Conservation (phyloP, 2,113 vertebrate genomes). For the Tetraodon nigroviridis region DNA sequence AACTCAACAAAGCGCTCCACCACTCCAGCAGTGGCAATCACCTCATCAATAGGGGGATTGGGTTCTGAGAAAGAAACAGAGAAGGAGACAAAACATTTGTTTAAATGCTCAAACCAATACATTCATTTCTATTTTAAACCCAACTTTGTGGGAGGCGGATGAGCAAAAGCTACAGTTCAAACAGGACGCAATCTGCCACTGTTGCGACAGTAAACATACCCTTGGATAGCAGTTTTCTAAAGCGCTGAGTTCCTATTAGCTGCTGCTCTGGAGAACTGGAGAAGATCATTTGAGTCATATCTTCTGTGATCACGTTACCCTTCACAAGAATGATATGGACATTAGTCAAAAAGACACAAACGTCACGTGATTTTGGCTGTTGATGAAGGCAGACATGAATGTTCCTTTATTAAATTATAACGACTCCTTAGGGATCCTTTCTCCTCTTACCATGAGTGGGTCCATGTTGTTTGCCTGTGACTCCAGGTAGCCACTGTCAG, state of each 20-base stretch:
- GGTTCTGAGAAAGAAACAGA: constrained; percentile 76
- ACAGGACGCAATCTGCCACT: too few relatives aligned
- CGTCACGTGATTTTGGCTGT: background rate
- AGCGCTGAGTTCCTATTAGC: constrained; percentile 95
- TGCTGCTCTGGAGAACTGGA: constrained; percentile 93
- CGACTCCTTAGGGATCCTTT: background rate
- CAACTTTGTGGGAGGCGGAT: too few relatives aligned
- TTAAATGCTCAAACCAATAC: too few relatives aligned
- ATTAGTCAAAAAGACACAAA: constrained; percentile 4
- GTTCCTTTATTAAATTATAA: background rate
- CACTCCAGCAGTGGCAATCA: constrained; percentile 90
- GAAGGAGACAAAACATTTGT: background rate
- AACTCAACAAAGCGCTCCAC: constrained; percentile 97
- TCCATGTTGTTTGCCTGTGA: constrained; percentile 96
- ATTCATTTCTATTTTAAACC: too few relatives aligned
- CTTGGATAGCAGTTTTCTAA: constrained; percentile 97
- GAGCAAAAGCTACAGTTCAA: too few relatives aligned
- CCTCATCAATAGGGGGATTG: constrained; percentile 97
- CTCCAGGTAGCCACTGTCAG: constrained; percentile 92
- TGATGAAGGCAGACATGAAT: background rate
- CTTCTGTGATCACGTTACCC: constrained; percentile 87
- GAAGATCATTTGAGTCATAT: constrained; percentile 99
- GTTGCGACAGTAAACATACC: constrained; percentile 61
- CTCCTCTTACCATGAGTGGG: constrained; percentile 80
- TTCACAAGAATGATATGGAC: constrained; percentile 21